Conservation (phyloP, 2,888 invertebrate genomes). For the Craniophora ligustri region DNA sequence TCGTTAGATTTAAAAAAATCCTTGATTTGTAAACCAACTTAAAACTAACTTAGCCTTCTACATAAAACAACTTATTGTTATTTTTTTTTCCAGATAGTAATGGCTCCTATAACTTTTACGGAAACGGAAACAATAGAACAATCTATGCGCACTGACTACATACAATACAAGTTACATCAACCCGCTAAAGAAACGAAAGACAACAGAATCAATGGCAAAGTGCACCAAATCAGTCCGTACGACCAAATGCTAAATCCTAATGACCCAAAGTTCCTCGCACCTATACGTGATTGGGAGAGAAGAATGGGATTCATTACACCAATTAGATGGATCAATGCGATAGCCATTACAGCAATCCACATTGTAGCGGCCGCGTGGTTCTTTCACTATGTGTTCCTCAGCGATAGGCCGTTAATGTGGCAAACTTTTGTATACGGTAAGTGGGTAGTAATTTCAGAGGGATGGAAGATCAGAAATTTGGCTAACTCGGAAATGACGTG, state of each 20-base stretch:
- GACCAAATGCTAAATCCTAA: slow-evolving; percentile 59
- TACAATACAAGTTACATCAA: slow-evolving; percentile 51
- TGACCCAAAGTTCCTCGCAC: slow-evolving; percentile 65
- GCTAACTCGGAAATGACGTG: neutral
- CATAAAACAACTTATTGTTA: neutral
- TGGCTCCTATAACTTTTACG: slow-evolving; percentile 62
- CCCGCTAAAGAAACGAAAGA: slow-evolving; percentile 32
- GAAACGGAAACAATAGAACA: slow-evolving; percentile 56
- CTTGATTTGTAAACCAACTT: too few relatives aligned
- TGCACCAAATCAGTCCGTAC: slow-evolving; percentile 50
- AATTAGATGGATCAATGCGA: slow-evolving; percentile 90
- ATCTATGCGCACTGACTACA: slow-evolving; percentile 32
- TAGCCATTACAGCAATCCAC: slow-evolving; percentile 83
- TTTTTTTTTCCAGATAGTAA: slow-evolving; percentile 53
- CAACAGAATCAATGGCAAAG: slow-evolving; percentile 11
- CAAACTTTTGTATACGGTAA: slow-evolving; percentile 89
- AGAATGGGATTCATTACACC: slow-evolving; percentile 87
- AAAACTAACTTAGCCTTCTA: too few relatives aligned
- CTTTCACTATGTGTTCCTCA: slow-evolving; percentile 60
- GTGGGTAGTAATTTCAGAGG: slow-evolving; percentile 66
- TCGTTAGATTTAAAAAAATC: too few relatives aligned
- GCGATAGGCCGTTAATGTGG: slow-evolving; percentile 65
- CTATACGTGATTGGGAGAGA: slow-evolving; percentile 74
- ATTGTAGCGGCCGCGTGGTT: slow-evolving; percentile 76
- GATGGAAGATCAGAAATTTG: neutral